These are phyloP conservation scores for Drosophila diplacantha DNA, from an alignment of 2,888 invertebrate genomes.

Conservation along the genomic window DNA sequence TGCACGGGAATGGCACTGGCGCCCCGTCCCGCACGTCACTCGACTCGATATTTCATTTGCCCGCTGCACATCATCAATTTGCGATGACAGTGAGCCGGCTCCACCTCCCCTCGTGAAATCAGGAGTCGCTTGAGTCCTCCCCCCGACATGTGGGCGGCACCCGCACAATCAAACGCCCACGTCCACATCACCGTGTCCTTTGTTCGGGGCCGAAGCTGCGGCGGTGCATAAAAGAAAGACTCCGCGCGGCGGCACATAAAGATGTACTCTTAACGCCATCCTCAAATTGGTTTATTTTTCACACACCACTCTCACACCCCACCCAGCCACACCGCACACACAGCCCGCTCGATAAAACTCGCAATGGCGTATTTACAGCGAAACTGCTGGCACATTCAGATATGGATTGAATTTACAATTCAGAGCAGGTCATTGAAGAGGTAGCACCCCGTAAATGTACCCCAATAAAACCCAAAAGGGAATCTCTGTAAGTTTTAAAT, in stretches of 20 bases:
- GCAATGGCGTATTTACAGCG: conserved; percentile 35
- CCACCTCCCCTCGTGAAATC: conserved; percentile 32
- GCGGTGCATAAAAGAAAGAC: conserved; percentile 34
- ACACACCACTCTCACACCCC: conserved; percentile 20
- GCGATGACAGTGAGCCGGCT: conserved; percentile 20
- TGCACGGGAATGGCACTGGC: not conserved
- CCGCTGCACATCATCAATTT: conserved; percentile 30
- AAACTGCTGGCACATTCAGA: conserved; percentile 26
- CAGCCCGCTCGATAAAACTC: conserved; percentile 25
- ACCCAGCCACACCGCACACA: not conserved
- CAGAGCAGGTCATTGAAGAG: conserved; percentile 22
- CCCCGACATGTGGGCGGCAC: conserved; percentile 28
- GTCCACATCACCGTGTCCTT: not conserved
- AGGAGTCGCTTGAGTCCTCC: conserved; percentile 16
- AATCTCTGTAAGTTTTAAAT: conserved; percentile 4
- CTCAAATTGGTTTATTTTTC: conserved; percentile 29
- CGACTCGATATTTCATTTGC: conserved; percentile 16
- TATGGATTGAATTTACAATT: conserved; percentile 34
- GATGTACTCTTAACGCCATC: conserved; percentile 16
- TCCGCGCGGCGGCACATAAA: conserved; percentile 21
- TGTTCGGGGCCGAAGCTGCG: conserved; percentile 9
- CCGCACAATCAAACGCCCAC: conserved; percentile 31
- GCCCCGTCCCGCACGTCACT: conserved; percentile 10
- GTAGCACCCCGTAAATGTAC: not conserved
- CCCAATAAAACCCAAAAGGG: not conserved